Percentiles rank a stretch among this genome's conserved stretches.
phyloP scores from a whole-genome alignment of 35 echinoderm and acorn worm species.

The Amphiura filiformis region DNA sequence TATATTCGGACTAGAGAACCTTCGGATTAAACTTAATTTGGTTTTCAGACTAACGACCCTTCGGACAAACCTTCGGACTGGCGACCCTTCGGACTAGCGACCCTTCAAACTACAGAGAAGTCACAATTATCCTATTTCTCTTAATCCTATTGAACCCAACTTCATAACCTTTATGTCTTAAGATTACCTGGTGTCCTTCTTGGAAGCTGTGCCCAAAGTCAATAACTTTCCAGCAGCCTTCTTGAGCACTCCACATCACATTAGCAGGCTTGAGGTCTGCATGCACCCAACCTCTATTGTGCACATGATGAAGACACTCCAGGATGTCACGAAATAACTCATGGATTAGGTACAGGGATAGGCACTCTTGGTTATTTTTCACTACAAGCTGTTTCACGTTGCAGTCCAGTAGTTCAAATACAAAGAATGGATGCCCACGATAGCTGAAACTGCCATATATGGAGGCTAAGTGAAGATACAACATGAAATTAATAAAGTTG shows the following conservation, averaged over 20 bases:
- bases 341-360: slow-evolving; percentile 86
- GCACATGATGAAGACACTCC: slow-evolving; percentile 72
- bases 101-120: too few relatives aligned
- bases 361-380: slow-evolving; percentile 41
- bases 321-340: slow-evolving; percentile 61
- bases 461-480: slow-evolving; percentile 48
- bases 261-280: slow-evolving; percentile 94
- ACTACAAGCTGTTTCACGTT: slow-evolving; percentile 53
- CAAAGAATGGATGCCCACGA: slow-evolving; percentile 77
- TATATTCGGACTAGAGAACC: too few relatives aligned
- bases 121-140: too few relatives aligned
- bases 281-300: slow-evolving; percentile 75
- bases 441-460: slow-evolving; percentile 79
- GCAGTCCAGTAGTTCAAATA: slow-evolving; percentile 83
- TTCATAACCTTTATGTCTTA: too few relatives aligned
- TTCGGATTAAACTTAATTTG: too few relatives aligned
- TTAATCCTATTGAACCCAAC: too few relatives aligned
- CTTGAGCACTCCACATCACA: slow-evolving; percentile 87
- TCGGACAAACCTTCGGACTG: too few relatives aligned
- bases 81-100: too few relatives aligned
- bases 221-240: slow-evolving; percentile 83
- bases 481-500: not conserved
- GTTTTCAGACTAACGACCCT: too few relatives aligned
- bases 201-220: slow-evolving; percentile 97
- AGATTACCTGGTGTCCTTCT: slow-evolving; percentile 74